Conservation (phyloP, 2,888 invertebrate genomes). For the Ophion slaviceki region DNA sequence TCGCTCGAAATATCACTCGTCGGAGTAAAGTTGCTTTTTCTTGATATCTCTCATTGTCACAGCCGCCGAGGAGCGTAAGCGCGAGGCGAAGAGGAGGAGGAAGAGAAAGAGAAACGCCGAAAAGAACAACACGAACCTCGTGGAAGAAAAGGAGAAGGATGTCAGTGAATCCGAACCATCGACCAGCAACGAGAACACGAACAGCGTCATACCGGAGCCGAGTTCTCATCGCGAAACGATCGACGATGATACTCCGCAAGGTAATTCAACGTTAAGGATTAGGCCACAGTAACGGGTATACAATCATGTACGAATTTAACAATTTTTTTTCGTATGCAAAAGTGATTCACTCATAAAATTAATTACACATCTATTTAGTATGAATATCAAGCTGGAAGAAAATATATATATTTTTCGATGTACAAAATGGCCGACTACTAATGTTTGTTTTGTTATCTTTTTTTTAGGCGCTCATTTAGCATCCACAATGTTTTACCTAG, state of each 20-base stretch:
- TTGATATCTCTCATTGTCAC: background rate
- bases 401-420: too few relatives aligned
- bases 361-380: too few relatives aligned
- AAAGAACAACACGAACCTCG: slow-evolving; percentile 65
- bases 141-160: slow-evolving; percentile 37
- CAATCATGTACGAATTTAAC: too few relatives aligned
- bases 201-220: slow-evolving; percentile 46
- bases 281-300: too few relatives aligned
- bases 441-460: too few relatives aligned
- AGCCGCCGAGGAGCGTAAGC: slow-evolving; percentile 65
- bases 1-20: background rate
- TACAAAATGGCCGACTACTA: too few relatives aligned
- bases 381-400: too few relatives aligned
- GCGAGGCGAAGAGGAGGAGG: slow-evolving; percentile 73
- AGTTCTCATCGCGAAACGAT: slow-evolving; percentile 42
- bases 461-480: too few relatives aligned
- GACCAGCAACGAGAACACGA: slow-evolving; percentile 41
- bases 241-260: slow-evolving; percentile 57
- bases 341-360: too few relatives aligned
- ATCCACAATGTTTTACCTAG: too few relatives aligned
- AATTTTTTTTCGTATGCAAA: too few relatives aligned
- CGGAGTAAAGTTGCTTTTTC: background rate
- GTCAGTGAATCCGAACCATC: slow-evolving; percentile 14
- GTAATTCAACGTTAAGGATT: slow-evolving; percentile 26
- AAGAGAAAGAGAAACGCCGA: slow-evolving; percentile 73